Conservation (phyloP, 2,113 vertebrate genomes). For the Vicugna pacos region DNA sequence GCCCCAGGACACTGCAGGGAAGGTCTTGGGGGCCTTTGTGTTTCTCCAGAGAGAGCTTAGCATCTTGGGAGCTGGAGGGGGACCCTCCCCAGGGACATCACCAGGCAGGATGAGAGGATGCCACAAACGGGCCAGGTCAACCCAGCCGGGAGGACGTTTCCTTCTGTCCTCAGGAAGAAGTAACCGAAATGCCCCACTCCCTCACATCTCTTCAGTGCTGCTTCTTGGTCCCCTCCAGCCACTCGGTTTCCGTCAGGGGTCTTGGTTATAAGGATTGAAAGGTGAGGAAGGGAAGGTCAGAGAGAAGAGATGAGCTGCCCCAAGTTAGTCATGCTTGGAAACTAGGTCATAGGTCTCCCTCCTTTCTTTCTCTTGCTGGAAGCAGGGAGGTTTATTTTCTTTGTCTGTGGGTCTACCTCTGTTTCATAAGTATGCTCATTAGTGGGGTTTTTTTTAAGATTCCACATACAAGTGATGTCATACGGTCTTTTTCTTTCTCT, state of each 20-base stretch:
- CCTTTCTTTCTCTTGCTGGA: background rate
- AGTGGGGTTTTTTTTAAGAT: no score
- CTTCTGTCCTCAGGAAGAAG: background rate
- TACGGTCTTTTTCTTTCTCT: no score
- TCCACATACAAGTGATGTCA: no score
- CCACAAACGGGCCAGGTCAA: rapidly evolving
- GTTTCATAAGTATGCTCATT: no score
- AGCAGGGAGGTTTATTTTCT: background rate
- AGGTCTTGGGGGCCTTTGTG: background rate
- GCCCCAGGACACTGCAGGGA: background rate
- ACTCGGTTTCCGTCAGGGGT: rapidly evolving
- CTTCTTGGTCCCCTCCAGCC: background rate
- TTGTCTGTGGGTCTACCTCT: no score
- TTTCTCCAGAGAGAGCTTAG: background rate
- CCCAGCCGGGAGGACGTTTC: background rate
- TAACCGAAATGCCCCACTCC: rapidly evolving
- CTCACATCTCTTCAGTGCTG: rapidly evolving
- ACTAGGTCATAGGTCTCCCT: slow-evolving; percentile 18
- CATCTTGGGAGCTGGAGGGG: background rate
- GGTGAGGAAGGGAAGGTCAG: no score
- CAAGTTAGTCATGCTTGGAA: slow-evolving; percentile 38
- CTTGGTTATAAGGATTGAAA: background rate
- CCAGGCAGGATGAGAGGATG: background rate
- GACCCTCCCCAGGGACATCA: no score
- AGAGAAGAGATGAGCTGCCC: background rate